These are phyloP conservation scores for Eledona agricola DNA, from an alignment of 2,888 invertebrate species.

Conservation along the genomic window DNA sequence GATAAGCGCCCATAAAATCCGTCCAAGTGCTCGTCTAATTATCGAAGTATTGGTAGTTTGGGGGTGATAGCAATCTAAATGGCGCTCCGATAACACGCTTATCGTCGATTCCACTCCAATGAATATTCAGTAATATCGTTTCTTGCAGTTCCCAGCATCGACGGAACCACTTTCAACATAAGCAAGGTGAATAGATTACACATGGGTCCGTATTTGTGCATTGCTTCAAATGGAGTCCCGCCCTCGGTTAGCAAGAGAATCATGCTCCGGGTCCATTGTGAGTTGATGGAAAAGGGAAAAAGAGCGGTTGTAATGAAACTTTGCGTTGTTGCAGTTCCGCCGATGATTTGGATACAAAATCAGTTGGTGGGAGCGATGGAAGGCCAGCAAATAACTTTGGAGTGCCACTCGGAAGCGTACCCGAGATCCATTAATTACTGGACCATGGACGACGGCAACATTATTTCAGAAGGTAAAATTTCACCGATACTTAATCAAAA, in stretches of 20 bases:
- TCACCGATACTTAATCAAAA: too few species aligned
- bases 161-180: constrained; percentile 74
- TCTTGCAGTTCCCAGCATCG: constrained; percentile 70
- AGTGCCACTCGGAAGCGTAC: constrained; percentile 78
- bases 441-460: constrained; percentile 73
- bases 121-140: constrained; percentile 35
- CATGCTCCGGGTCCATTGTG: constrained; percentile 84
- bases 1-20: constrained; percentile 26
- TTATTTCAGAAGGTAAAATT: constrained; percentile 58
- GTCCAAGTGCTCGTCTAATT: constrained; percentile 31
- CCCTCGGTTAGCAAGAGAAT: constrained; percentile 89
- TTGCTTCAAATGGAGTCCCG: constrained; percentile 84
- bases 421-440: constrained; percentile 79
- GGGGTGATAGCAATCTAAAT: constrained; percentile 34
- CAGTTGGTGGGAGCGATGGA: constrained; percentile 75
- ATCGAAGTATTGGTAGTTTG: constrained; percentile 28
- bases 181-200: constrained; percentile 76
- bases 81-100: constrained; percentile 31
- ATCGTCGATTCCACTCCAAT: constrained; percentile 32
- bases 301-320: background rate
- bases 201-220: constrained; percentile 81
- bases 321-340: constrained; percentile 68
- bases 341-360: constrained; percentile 77
- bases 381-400: constrained; percentile 73
- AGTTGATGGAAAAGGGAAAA: constrained; percentile 51